A percentile compares a stretch with the other conserved stretches of the same genome.
phyloP scores from a whole-genome alignment of 2,888 invertebrate genomes.

The Zhuqinia jingwanae region DNA sequence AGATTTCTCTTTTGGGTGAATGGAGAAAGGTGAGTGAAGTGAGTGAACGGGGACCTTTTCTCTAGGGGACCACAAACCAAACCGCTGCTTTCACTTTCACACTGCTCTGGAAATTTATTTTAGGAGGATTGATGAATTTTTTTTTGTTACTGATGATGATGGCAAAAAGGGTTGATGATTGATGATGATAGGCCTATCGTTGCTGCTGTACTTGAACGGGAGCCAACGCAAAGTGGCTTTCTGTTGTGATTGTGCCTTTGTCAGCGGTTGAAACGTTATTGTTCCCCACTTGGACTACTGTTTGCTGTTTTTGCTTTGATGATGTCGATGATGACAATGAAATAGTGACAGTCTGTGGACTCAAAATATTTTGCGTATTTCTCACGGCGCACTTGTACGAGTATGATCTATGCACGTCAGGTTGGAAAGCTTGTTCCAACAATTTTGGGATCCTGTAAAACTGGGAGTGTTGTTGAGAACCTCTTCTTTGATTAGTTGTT shows the following conservation, averaged over 20 bases:
- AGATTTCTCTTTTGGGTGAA: constrained; percentile 59
- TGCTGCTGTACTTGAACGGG: constrained; percentile 67
- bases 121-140: constrained; percentile 3
- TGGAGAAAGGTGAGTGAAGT: too few species aligned
- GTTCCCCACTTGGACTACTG: neutral
- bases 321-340: constrained; percentile 23
- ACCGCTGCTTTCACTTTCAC: constrained; percentile 38
- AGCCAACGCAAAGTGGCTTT: constrained; percentile 70
- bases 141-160: constrained; percentile 60
- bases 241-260: constrained; percentile 29
- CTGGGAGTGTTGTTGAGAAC: constrained; percentile 23
- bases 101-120: constrained; percentile 16
- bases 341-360: constrained; percentile 71
- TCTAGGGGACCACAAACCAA: constrained; percentile 24
- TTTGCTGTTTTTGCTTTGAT: too few species aligned
- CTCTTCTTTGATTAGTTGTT: neutral
- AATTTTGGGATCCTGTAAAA: constrained; percentile 67
- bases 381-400: constrained; percentile 73
- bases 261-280: constrained; percentile 17
- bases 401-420: constrained; percentile 69
- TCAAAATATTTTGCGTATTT: constrained; percentile 68
- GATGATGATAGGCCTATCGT: constrained; percentile 71
- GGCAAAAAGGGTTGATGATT: constrained; percentile 73
- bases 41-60: neutral
- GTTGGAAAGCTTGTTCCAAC: constrained; percentile 70